phyloP scores from a whole-genome alignment of 2,797 vertebrate species.

The Rhinatrema bivittatum region DNA sequence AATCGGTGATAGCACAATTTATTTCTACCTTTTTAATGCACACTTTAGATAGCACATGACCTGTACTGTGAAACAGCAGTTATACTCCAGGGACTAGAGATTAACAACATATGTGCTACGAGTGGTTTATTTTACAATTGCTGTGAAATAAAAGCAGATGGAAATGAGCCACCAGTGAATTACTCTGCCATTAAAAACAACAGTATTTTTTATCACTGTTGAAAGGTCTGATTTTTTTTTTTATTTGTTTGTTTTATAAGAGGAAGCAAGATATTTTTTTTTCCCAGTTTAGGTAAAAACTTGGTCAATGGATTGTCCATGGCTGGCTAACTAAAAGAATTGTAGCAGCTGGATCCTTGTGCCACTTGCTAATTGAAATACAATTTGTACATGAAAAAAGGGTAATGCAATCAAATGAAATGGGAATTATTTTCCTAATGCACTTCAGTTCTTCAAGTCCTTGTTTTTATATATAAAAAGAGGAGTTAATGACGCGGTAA shows the following conservation, averaged over 20 bases:
- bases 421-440: constrained; percentile 31
- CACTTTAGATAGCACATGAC: constrained; percentile 48
- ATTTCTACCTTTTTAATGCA: constrained; percentile 51
- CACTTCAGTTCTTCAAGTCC: constrained; percentile 22
- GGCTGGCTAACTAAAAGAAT: constrained; percentile 16
- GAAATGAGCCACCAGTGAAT: constrained; percentile 54
- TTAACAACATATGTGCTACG: constrained; percentile 46
- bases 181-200: constrained; percentile 46
- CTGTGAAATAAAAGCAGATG: constrained; percentile 52
- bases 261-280: constrained; percentile 2
- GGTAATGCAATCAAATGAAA: constrained; percentile 18
- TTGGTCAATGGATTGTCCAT: constrained; percentile 2
- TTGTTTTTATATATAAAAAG: constrained; percentile 33
- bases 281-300: not conserved
- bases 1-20: constrained; percentile 40
- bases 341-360: constrained; percentile 19
- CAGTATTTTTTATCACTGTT: constrained; percentile 38
- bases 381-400: constrained; percentile 14
- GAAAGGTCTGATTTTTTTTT: constrained; percentile 16
- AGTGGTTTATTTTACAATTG: constrained; percentile 61
- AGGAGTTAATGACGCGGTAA: no score
- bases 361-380: constrained; percentile 38
- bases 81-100: constrained; percentile 47
- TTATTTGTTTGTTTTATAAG: constrained; percentile 5
- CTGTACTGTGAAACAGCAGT: constrained; percentile 44